Evolutionary conservation across 2,113 vertebrate species (phyloP).

Genomic region (human): DNA sequence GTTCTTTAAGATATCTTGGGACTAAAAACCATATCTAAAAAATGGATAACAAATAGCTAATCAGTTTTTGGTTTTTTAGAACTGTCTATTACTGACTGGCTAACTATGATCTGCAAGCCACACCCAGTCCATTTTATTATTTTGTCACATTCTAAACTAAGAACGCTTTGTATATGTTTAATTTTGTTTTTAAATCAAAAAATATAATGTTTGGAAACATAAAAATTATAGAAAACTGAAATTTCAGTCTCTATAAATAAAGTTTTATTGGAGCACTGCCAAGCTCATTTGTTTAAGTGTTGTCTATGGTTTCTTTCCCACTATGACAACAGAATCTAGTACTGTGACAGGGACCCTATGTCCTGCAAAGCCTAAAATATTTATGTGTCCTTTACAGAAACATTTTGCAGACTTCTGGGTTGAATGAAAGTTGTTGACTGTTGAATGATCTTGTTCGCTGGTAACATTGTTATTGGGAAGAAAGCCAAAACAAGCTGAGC

Average conservation of each 20-base stretch:
- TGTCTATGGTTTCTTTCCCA: background rate
- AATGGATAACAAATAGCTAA: background rate
- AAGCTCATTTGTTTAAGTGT: background rate
- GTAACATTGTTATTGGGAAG: background rate
- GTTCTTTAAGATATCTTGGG: background rate
- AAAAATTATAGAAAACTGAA: background rate
- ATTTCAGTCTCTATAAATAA: background rate
- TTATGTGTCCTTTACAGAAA: background rate
- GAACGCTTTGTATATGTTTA: background rate
- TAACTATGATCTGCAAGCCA: background rate
- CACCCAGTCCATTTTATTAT: background rate
- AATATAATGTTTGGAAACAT: background rate
- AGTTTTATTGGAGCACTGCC: background rate
- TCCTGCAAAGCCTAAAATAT: background rate
- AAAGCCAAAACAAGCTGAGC: background rate
- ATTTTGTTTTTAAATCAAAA: background rate
- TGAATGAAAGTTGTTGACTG: background rate
- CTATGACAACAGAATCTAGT: background rate
- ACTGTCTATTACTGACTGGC: background rate
- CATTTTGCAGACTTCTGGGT: background rate
- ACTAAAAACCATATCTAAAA: background rate
- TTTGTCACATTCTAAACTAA: background rate
- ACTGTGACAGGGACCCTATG: fast-evolving
- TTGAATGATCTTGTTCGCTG: background rate
- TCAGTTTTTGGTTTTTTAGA: background rate